Evolutionary conservation across 2,797 vertebrate species (phyloP).

Genomic region (Spea hammondii): DNA sequence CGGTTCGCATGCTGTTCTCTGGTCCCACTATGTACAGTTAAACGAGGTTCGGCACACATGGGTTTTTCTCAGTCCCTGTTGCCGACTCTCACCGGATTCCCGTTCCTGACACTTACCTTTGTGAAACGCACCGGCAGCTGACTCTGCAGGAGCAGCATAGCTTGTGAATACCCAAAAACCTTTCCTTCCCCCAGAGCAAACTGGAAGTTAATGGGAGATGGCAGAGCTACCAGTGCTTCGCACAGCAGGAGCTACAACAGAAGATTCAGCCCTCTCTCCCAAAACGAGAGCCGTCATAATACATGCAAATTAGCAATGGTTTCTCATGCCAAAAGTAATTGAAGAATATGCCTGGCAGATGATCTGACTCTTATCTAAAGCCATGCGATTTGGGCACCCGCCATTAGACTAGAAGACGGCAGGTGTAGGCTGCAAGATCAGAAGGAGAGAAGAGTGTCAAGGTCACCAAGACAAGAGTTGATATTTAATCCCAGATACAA

Average conservation of each 20-base stretch:
- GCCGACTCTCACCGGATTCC: constrained; percentile 21
- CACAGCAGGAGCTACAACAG: too few relatives aligned
- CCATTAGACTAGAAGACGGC: not conserved
- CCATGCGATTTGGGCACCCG: constrained; percentile 2
- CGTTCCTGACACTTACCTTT: constrained; percentile 14
- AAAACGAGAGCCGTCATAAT: too few relatives aligned
- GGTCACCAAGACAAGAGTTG: constrained; percentile 23
- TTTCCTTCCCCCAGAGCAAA: not conserved
- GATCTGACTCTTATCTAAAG: not conserved
- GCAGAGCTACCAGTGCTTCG: too few relatives aligned
- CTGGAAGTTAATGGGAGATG: too few relatives aligned
- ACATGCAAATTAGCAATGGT: not conserved
- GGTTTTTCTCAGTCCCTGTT: constrained; percentile 18
- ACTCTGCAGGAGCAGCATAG: constrained; percentile 13
- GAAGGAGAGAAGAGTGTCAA: constrained; percentile 29
- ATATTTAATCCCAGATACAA: constrained; percentile 24
- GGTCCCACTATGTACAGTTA: constrained; percentile 23
- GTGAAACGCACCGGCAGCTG: constrained; percentile 34
- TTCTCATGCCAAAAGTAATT: not conserved
- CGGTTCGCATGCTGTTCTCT: constrained; percentile 17
- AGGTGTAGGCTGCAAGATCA: constrained; percentile 26
- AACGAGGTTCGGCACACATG: constrained; percentile 32
- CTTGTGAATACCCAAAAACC: not conserved
- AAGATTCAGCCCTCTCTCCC: too few relatives aligned
- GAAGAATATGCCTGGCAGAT: not conserved